Evolutionary conservation across 2,113 vertebrate species (phyloP), one percentile per base, ranked within the genome.

Genomic region (Ophiodon elongatus): DNA sequence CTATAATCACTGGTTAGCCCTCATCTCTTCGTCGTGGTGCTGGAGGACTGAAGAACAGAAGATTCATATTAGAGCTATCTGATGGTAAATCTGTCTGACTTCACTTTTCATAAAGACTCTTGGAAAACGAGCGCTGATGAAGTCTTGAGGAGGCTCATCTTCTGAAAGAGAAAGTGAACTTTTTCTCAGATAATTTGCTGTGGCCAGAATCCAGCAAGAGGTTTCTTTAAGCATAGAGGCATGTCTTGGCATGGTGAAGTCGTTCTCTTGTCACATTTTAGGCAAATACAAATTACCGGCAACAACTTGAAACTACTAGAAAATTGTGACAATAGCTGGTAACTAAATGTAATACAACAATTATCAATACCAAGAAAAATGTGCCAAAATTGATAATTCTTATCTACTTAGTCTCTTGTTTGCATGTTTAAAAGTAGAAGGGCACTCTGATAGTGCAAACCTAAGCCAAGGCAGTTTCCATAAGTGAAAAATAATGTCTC

Each of bases 61-160:
- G 66, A 79, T 84, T 90, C 78, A 47, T 82, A 86, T 88, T 74
- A 70, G 72, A 78, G 37, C 23, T 74, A 87, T 91, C 79, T 43
- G 31, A 45, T 33, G 45, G 39, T 39, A 8, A 64, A 91, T 84
- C 88, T 73, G 57, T 83, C 71, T 7, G 50, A 52, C 52, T 87
- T 71, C 66, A 47, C 65, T 65, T 47, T 57, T 45, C 45, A 82
- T 65, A 21, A 71, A 56, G 60, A 10, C 66, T 25, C 13, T 25
- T 27, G 17, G 14, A 74, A n/a, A 45, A 70, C 1, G 50, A 81
- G 60, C 8, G 1, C 13, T 0, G 57, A 78, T 60, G 27, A 52
- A 82, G 78, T 60, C 47, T 6, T 1, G 15, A 77, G 13, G 37
- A 59, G 41, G 54, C 23, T 29, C 45, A 4, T 54, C 17, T 11